Conservation (phyloP, 2,888 invertebrate genomes). For the Drosophila acutilabella region DNA sequence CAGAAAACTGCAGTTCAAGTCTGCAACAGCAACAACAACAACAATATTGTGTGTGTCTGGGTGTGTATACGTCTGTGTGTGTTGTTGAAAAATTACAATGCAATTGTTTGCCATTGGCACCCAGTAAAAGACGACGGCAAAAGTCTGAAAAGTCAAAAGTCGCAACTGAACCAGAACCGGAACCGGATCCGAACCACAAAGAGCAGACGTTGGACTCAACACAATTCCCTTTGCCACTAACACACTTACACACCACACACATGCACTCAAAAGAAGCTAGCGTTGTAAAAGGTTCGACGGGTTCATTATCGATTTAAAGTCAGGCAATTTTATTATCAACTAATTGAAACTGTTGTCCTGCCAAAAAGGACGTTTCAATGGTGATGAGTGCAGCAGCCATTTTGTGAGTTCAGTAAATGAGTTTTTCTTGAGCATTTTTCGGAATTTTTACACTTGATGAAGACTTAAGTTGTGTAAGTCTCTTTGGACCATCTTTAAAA, state of each 20-base stretch:
- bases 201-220: slow-evolving; percentile 2
- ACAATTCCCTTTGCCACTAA: slow-evolving; percentile 16
- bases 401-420: neutral
- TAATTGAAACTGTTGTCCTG: slow-evolving; percentile 29
- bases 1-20: slow-evolving; percentile 56
- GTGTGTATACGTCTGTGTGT: slow-evolving; percentile 2
- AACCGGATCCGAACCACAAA: slow-evolving; percentile 31
- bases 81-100: slow-evolving; percentile 67
- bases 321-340: slow-evolving; percentile 26
- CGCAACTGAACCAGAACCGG: slow-evolving; percentile 10
- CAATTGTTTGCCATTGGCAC: slow-evolving; percentile 70
- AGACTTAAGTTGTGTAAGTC: too few species aligned
- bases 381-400: neutral
- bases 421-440: too few species aligned
- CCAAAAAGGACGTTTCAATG: slow-evolving; percentile 2
- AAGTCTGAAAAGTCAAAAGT: slow-evolving; percentile 37
- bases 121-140: slow-evolving; percentile 20
- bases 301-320: slow-evolving; percentile 36
- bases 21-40: slow-evolving; percentile 32
- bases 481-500: too few species aligned
- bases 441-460: too few species aligned
- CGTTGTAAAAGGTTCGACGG: slow-evolving; percentile 1
- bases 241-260: slow-evolving; percentile 5
- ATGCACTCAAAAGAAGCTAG: neutral
- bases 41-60: slow-evolving; percentile 10